A percentile compares a stretch with the other conserved stretches of the same genome.
These are phyloP conservation scores for Aproaerema taeniolella DNA, from an alignment of 2,888 invertebrate genomes.

Conservation along the genomic window DNA sequence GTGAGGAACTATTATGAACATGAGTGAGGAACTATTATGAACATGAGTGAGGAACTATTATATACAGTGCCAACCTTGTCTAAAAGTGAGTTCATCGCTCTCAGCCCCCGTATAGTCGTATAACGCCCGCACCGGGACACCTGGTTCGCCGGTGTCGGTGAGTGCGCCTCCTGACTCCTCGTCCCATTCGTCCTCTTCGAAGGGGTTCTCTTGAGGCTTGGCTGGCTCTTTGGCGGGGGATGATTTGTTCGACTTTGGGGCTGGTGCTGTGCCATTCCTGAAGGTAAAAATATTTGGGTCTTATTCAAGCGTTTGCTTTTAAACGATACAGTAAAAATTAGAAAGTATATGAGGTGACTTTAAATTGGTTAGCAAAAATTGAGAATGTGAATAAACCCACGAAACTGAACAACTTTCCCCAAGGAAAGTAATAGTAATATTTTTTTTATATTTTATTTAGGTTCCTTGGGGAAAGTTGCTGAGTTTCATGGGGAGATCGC, in stretches of 20 bases:
- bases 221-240: conserved; percentile 55
- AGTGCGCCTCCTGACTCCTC: conserved; percentile 90
- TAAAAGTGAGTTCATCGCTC: conserved; percentile 97
- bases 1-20: no score
- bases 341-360: no score
- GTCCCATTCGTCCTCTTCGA: conserved; percentile 90
- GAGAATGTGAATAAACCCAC: no score
- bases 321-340: no score
- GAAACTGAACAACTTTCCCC: no score
- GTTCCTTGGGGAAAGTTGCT: no score
- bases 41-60: no score
- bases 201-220: conserved; percentile 85
- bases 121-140: conserved; percentile 94
- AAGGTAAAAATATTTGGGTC: no score
- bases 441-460: no score
- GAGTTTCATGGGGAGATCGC: neutral
- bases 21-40: no score
- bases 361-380: no score
- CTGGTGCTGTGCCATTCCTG: conserved; percentile 65
- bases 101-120: conserved; percentile 99
- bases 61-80: conserved; percentile 83
- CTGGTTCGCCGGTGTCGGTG: conserved; percentile 95
- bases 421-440: no score
- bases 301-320: neutral
- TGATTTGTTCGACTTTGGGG: conserved; percentile 57